These are phyloP conservation scores for Masnerella sp. DNA, from an alignment of 2,888 invertebrate genomes.

Conservation along the genomic window DNA sequence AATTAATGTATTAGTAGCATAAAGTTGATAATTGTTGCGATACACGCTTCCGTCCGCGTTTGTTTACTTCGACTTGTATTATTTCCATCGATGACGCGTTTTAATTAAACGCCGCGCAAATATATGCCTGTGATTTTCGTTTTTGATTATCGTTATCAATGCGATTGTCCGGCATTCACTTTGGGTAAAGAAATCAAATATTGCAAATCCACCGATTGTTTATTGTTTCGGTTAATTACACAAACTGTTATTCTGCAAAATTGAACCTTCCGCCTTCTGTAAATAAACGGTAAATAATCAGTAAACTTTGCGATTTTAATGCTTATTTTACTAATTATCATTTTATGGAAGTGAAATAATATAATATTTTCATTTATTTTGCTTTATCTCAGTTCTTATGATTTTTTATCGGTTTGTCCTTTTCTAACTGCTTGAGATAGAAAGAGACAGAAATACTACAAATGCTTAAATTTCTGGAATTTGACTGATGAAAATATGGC, in stretches of 20 bases:
- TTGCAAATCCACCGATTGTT: constrained; percentile 8
- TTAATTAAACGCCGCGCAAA: constrained; percentile 44
- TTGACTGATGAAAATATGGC: too few relatives aligned
- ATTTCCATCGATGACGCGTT: constrained; percentile 36
- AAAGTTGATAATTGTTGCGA: constrained; percentile 47
- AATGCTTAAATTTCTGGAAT: too few relatives aligned
- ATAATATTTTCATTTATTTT: too few relatives aligned
- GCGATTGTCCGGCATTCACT: constrained; percentile 23
- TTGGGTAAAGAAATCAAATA: constrained; percentile 35
- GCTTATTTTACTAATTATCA: too few relatives aligned
- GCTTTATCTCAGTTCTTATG: too few relatives aligned
- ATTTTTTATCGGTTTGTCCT: too few relatives aligned
- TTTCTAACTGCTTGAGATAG: too few relatives aligned
- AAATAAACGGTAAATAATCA: too few relatives aligned
- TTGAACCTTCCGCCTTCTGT: too few relatives aligned
- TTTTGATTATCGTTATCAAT: constrained; percentile 45
- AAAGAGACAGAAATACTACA: too few relatives aligned
- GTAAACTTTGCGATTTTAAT: too few relatives aligned
- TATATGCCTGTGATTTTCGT: constrained; percentile 43
- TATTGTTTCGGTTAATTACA: constrained; percentile 24
- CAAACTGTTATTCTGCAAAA: not conserved
- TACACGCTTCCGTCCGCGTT: constrained; percentile 27
- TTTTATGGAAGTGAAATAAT: too few relatives aligned
- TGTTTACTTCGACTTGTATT: constrained; percentile 46
- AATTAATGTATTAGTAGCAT: constrained; percentile 42